phyloP scores from a whole-genome alignment of 2,113 vertebrate species.

The Odocoileus virginianus region DNA sequence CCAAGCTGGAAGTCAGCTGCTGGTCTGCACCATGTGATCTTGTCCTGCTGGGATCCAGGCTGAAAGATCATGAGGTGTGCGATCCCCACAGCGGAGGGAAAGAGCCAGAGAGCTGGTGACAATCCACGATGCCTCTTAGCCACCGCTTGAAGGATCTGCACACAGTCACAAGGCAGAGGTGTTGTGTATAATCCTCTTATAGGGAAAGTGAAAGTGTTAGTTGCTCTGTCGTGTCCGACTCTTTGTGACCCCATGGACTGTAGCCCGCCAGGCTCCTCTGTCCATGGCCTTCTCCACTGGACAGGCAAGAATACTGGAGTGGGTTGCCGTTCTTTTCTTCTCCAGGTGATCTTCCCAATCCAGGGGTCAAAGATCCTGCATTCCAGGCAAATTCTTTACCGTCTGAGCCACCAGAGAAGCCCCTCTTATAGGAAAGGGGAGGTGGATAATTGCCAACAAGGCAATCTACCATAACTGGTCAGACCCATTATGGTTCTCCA shows the following conservation, averaged over 20 bases:
- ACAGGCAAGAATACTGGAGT: neutral
- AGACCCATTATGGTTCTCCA: neutral
- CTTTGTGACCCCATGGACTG: neutral
- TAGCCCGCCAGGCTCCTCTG: neutral
- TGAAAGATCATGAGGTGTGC: neutral
- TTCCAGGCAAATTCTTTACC: neutral
- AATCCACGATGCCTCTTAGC: neutral
- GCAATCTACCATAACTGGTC: neutral
- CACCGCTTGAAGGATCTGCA: neutral
- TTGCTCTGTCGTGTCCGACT: neutral
- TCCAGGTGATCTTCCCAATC: neutral
- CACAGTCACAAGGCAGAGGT: neutral
- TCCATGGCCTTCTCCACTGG: neutral
- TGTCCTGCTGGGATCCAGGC: neutral
- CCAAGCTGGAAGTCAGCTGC: neutral
- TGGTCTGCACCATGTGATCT: neutral
- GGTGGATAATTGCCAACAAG: too few relatives aligned
- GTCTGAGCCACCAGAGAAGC: neutral
- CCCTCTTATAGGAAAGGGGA: neutral
- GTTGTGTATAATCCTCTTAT: neutral
- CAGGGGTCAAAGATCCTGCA: neutral
- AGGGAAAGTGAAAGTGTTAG: neutral
- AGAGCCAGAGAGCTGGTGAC: neutral
- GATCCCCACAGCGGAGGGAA: neutral
- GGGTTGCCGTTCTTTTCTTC: neutral